Evolutionary conservation across 2,888 invertebrate species (phyloP).

Genomic region (Pegoplata infirma): DNA sequence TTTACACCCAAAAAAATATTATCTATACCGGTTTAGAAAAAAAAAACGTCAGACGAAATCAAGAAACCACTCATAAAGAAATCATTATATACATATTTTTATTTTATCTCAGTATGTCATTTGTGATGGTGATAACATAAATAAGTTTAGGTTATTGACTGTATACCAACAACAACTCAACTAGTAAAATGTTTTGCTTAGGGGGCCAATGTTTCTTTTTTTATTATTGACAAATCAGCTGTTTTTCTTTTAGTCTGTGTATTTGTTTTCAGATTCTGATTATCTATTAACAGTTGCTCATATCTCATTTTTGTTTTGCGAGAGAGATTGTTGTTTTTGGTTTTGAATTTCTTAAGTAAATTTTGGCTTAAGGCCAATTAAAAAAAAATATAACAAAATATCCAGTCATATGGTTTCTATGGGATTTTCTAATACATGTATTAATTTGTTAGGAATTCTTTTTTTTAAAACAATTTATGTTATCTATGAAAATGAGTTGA

Average conservation of each 20-base stretch:
- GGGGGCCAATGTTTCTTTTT: slow-evolving; percentile 1
- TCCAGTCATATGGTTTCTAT: slow-evolving; percentile 43
- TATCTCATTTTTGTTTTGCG: background rate
- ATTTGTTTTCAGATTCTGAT: background rate
- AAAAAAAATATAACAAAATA: background rate
- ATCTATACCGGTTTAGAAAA: background rate
- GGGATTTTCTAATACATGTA: background rate
- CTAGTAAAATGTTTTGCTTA: background rate
- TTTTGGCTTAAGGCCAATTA: slow-evolving; percentile 34
- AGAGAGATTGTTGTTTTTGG: background rate
- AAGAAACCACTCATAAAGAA: background rate
- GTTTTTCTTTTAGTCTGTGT: background rate
- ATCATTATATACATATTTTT: background rate
- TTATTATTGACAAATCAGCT: slow-evolving; percentile 19
- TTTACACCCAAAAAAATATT: slow-evolving; percentile 2
- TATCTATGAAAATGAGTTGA: too few species aligned
- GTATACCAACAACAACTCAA: too few species aligned
- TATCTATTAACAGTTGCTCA: background rate
- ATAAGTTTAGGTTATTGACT: slow-evolving; percentile 40
- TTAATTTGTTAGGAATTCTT: too few species aligned
- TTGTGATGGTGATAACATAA: slow-evolving; percentile 12
- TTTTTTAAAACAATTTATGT: too few species aligned
- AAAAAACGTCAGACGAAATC: background rate
- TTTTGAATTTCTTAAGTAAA: background rate
- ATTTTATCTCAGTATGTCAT: slow-evolving; percentile 18